Evolutionary conservation across 2,888 invertebrate genomes (phyloP).

Genomic region (Suillia variegata): DNA sequence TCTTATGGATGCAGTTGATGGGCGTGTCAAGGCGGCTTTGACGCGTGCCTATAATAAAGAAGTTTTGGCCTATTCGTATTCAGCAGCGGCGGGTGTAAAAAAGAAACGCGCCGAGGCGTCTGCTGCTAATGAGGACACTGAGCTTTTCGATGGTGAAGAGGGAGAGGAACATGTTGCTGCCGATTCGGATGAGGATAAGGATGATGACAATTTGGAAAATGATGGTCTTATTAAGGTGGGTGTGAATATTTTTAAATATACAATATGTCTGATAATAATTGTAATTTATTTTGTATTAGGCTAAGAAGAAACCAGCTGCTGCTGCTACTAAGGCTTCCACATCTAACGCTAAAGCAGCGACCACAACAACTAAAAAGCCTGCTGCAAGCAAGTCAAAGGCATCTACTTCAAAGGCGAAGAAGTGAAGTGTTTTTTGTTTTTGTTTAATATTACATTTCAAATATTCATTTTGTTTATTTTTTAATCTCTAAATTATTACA

Average conservation of each 20-base stretch:
- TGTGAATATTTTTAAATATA: background rate
- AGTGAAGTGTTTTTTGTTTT: no score
- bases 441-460: no score
- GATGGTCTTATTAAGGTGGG: constrained; percentile 77
- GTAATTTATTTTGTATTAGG: constrained; percentile 25
- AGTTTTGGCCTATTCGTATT: constrained; percentile 77
- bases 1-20: constrained; percentile 76
- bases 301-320: constrained; percentile 47
- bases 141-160: constrained; percentile 57
- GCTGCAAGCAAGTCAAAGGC: constrained; percentile 33
- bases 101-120: constrained; percentile 66
- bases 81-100: constrained; percentile 67
- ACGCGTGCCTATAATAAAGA: constrained; percentile 92
- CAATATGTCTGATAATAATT: background rate
- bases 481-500: no score
- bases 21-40: constrained; percentile 90
- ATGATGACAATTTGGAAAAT: constrained; percentile 68
- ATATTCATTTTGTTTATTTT: no score
- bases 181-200: constrained; percentile 54
- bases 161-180: constrained; percentile 47
- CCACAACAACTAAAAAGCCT: constrained; percentile 15
- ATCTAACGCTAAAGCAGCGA: constrained; percentile 31
- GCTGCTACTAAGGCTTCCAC: constrained; percentile 28
- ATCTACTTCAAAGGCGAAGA: constrained; percentile 41
- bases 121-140: constrained; percentile 56